These are phyloP conservation scores for Liasis olivaceus DNA, from an alignment of 2,797 vertebrate genomes.

Conservation along the genomic window DNA sequence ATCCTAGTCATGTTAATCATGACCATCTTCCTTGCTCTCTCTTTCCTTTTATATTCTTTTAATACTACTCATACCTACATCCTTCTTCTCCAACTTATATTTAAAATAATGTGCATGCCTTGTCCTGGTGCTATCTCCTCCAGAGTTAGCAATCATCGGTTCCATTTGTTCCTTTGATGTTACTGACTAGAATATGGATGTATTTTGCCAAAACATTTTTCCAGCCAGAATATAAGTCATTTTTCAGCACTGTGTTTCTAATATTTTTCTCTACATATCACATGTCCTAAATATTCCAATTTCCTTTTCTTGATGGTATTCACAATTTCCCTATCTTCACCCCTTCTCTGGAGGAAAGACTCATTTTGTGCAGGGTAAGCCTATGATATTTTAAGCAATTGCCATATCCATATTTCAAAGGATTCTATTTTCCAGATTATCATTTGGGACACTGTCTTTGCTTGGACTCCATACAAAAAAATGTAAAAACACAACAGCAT, in stretches of 20 bases:
- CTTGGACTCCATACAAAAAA: neutral
- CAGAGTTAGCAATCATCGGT: neutral
- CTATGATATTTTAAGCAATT: neutral
- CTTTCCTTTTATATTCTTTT: neutral
- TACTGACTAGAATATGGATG: neutral
- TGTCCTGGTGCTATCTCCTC: neutral
- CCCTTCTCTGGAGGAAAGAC: neutral
- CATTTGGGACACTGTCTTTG: neutral
- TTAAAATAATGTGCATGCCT: neutral
- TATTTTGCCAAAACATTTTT: neutral
- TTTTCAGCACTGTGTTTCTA: neutral
- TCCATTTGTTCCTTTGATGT: neutral
- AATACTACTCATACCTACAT: too few species aligned
- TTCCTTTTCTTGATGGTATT: neutral
- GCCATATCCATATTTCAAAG: neutral
- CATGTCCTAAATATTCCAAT: neutral
- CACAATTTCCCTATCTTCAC: neutral
- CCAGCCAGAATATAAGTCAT: neutral
- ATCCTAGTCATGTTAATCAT: neutral
- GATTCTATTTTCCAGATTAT: neutral
- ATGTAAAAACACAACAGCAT: neutral
- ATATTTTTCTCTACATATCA: neutral
- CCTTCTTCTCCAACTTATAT: neutral
- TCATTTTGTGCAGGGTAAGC: neutral
- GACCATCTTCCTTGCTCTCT: neutral